Percentiles rank a stretch among this genome's conserved stretches.
phyloP scores from a whole-genome alignment of 2,113 vertebrate species.

The Mustela nigripes region DNA sequence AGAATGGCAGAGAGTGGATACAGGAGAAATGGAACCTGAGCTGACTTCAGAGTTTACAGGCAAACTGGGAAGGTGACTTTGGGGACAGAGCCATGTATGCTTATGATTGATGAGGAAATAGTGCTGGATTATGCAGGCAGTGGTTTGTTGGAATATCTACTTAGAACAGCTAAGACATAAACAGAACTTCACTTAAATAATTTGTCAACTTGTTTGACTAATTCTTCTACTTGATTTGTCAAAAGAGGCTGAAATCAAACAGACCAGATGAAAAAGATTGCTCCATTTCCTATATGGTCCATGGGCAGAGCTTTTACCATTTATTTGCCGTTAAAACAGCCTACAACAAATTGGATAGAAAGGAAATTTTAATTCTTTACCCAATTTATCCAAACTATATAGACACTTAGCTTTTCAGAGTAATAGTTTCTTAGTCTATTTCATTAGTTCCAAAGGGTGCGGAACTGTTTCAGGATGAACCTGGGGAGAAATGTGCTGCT shows the following conservation, averaged over 20 bases:
- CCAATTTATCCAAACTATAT: conserved; percentile 73
- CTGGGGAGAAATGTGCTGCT: conserved; percentile 45
- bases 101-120: not conserved
- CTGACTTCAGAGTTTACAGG: not conserved
- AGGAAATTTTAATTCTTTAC: conserved; percentile 77
- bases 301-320: conserved; percentile 58
- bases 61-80: not conserved
- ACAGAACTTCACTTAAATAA: conserved; percentile 56
- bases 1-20: not conserved
- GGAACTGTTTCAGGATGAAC: conserved; percentile 67
- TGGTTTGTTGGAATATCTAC: not conserved
- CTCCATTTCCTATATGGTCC: conserved; percentile 63
- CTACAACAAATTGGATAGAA: conserved; percentile 75
- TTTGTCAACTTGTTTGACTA: conserved; percentile 57
- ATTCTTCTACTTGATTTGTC: conserved; percentile 61
- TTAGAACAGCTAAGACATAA: not conserved
- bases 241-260: conserved; percentile 65
- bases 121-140: not conserved
- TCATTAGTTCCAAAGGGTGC: conserved; percentile 72
- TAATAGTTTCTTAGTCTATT: conserved; percentile 72
- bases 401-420: conserved; percentile 73
- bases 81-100: not conserved
- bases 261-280: conserved; percentile 55
- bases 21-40: not conserved
- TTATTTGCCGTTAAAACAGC: conserved; percentile 67